Evolutionary conservation across 2,888 invertebrate genomes (phyloP), one percentile per base, ranked within the genome.

Genomic region (Pristionchus mayeri): DNA sequence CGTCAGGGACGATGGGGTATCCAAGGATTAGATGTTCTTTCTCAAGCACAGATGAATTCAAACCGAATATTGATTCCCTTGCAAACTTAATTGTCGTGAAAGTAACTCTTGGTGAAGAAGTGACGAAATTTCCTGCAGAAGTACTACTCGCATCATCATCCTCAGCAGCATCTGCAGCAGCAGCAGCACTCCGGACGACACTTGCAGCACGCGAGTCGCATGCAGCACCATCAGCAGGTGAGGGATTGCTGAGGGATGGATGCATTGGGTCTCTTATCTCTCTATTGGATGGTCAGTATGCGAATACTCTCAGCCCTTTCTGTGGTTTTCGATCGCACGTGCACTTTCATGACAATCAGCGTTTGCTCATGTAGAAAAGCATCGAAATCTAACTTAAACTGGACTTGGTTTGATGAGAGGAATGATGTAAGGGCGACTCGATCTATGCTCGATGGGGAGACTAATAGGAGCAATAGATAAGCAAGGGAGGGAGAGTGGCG

Each of bases 401-500:
- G n/a, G n/a, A n/a, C n/a, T n/a, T n/a, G n/a, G n/a, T n/a, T n/a
- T n/a, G 27, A 27, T 67, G 34, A 34, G 18, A 4, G n/a, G 67
- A 37, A 67, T 67, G 67, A 67, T 67, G 67, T 9, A 67, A 67
- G 21, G 18, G 3, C 21, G 4, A n/a, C 18, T 37, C 60, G 67
- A 27, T 37, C 37, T 37, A 37, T 67, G 67, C 27, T 27, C 60
- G 27, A 16, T 2, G 37, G 18, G 6, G 16, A 21, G n/a, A 37
- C n/a, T 37, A 13, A 40, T 37, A 37, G 67, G 37, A 24, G 67
- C 2, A n/a, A 67, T n/a, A 34, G 67, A 60, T 60, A 60, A 60
- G 60, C 24, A 60, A 60, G 60, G 30, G n/a, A n/a, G n/a, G n/a
- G n/a, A n/a, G n/a, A 37, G 37, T 67, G 67, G 67, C 67, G 67